These are phyloP conservation scores for Hyaena hyaena DNA, from an alignment of 2,113 vertebrate genomes.

Conservation along the genomic window DNA sequence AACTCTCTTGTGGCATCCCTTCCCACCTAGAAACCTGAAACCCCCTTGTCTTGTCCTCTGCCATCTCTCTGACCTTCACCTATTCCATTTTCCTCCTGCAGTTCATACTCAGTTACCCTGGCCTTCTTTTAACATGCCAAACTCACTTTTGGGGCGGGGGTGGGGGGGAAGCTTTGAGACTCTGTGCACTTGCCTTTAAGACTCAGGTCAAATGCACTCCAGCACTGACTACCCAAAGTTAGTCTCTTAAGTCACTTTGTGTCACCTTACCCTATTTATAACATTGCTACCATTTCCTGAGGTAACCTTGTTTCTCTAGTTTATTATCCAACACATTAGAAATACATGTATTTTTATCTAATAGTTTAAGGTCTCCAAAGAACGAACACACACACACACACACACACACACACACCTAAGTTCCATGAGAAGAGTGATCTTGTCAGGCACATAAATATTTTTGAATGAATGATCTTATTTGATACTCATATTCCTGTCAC, in stretches of 20 bases:
- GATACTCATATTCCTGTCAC: neutral
- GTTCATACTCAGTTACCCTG: neutral
- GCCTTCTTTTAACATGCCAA: neutral
- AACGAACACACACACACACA: neutral
- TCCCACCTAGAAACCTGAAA: neutral
- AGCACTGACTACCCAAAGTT: neutral
- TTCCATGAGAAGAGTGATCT: neutral
- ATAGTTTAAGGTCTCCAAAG: neutral
- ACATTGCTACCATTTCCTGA: neutral
- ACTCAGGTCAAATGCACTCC: neutral
- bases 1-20: neutral
- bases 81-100: neutral
- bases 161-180: no score
- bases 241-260: neutral
- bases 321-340: neutral
- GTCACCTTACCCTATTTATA: no score
- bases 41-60: neutral
- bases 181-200: neutral
- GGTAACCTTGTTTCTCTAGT: neutral
- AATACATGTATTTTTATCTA: neutral
- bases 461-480: neutral
- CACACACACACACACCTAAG: neutral
- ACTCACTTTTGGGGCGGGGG: neutral
- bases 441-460: constrained; percentile 12
- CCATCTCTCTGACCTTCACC: neutral